Percentiles rank a stretch among this genome's conserved stretches.
Conservation (phyloP, 2,888 invertebrate species). For the Eupithecia exiguata region DNA sequence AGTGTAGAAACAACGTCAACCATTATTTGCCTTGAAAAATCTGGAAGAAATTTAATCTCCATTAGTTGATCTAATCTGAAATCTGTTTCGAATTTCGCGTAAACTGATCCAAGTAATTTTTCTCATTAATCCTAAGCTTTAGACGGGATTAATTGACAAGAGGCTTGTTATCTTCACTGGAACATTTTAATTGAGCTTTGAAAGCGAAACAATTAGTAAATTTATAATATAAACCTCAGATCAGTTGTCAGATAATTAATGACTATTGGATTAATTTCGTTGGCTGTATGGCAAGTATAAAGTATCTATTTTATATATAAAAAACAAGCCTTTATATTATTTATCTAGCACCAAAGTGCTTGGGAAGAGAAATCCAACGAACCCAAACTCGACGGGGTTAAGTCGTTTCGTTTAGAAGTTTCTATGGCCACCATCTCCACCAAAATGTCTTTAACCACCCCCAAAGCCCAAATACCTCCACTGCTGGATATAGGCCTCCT, state of each 20-base stretch:
- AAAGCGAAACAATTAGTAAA: conserved; percentile 9
- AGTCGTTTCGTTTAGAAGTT: too few species aligned
- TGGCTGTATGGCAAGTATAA: too few species aligned
- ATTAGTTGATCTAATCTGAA: conserved; percentile 15
- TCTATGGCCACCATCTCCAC: too few species aligned
- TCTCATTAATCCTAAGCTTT: conserved; percentile 22
- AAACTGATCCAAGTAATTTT: conserved; percentile 29
- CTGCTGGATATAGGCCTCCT: too few species aligned
- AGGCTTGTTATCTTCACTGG: conserved; percentile 18
- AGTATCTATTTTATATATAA: too few species aligned
- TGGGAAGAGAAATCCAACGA: too few species aligned
- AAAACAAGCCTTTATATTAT: too few species aligned
- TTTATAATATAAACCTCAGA: not conserved
- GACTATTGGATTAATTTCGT: not conserved
- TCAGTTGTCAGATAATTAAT: not conserved
- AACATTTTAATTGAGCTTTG: conserved; percentile 14
- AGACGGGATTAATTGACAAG: conserved; percentile 24
- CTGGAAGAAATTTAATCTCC: not conserved
- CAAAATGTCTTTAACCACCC: too few species aligned
- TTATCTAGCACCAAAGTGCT: too few species aligned
- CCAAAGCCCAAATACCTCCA: too few species aligned
- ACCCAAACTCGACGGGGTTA: too few species aligned
- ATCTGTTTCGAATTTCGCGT: conserved; percentile 12
- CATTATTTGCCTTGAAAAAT: not conserved
- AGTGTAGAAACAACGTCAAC: not conserved